Evolutionary conservation across 2,113 vertebrate genomes (phyloP).

Genomic region (Larimichthys crocea): DNA sequence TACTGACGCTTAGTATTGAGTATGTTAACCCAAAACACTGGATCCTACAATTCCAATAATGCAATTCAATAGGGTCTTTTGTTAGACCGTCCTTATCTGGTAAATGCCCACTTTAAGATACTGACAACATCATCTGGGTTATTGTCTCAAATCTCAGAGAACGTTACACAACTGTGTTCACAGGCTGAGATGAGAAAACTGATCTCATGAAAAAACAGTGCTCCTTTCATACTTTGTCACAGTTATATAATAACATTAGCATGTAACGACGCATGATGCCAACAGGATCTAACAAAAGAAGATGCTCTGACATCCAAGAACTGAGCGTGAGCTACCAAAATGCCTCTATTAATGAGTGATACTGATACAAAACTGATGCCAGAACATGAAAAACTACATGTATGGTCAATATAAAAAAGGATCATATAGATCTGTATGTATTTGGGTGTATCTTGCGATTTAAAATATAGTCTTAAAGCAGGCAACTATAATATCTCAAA

Average conservation of each 20-base stretch:
- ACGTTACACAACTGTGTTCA: no score
- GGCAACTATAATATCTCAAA: conserved; percentile 1
- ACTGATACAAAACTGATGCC: no score
- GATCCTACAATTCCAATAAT: background rate
- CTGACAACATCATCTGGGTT: no score
- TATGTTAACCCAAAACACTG: background rate
- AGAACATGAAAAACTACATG: no score
- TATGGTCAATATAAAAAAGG: no score
- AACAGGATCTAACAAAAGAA: background rate
- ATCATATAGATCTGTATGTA: background rate
- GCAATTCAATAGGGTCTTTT: background rate
- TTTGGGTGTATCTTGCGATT: background rate
- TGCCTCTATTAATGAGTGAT: no score
- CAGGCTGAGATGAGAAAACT: no score
- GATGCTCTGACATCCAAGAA: no score
- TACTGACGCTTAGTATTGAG: background rate
- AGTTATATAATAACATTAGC: background rate
- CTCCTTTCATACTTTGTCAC: background rate
- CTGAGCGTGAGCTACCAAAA: no score
- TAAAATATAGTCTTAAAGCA: background rate
- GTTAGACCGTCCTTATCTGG: background rate
- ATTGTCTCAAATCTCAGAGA: no score
- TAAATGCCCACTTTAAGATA: background rate
- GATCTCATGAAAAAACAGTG: no score
- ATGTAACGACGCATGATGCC: background rate